Percentiles rank a stretch among this genome's conserved stretches.
These are phyloP conservation scores for Meloidogyne exigua DNA, from an alignment of 1,140 invertebrate genomes.

Conservation along the genomic window DNA sequence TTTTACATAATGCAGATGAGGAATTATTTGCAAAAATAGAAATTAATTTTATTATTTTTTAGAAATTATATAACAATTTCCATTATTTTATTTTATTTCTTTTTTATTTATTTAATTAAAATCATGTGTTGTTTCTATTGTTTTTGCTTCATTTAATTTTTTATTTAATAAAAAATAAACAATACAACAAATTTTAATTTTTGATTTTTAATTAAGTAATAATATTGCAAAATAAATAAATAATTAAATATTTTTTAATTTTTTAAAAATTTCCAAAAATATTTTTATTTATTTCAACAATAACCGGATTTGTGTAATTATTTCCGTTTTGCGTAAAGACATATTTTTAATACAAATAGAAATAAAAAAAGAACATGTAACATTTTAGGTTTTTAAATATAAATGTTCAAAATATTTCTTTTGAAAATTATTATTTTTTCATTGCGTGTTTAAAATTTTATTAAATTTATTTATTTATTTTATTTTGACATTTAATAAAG, in stretches of 20 bases:
- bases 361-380: background rate
- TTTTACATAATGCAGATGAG: too few species aligned
- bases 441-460: background rate
- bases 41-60: too few species aligned
- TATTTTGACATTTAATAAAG: background rate
- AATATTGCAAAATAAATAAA: background rate
- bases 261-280: slow-evolving; percentile 1
- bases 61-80: too few species aligned
- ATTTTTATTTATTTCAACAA: background rate
- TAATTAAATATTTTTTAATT: background rate
- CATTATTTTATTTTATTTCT: too few species aligned
- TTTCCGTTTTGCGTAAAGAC: background rate
- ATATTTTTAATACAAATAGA: background rate
- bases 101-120: too few species aligned
- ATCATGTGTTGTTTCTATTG: too few species aligned
- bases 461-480: background rate
- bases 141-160: background rate
- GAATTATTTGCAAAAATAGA: too few species aligned
- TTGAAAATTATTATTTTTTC: background rate
- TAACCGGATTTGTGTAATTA: background rate
- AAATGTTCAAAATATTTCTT: background rate
- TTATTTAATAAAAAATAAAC: background rate
- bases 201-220: background rate
- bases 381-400: background rate
- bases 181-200: background rate